Evolutionary conservation across 2,888 invertebrate species (phyloP), one percentile per base, ranked within the genome.

Genomic region (Lordiphosa fenestrarum): DNA sequence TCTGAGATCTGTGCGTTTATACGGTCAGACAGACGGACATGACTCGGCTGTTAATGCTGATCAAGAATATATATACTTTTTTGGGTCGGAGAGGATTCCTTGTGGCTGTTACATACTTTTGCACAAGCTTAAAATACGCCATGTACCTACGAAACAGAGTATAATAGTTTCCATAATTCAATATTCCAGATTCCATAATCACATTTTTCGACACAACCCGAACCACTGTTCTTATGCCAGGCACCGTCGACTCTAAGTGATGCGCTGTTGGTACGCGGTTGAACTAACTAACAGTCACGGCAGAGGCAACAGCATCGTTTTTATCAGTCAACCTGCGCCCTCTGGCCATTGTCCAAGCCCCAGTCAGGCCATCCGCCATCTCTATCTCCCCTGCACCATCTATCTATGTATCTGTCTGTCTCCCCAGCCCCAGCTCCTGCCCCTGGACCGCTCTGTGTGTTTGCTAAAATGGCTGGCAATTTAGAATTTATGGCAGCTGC

Each of bases 401-500:
- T 30, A n/a, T 25, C 25, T 12, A 25, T 47, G 15, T 9, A 30
- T 38, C 4, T 19, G 25, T 39, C 19, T 37, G 44, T n/a, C 13
- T 3, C 21, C 19, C 39, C 30, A 38, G 5, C 6, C 70, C 66
- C 35, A 40, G 42, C 15, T 13, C 35, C 39, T 19, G 36, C n/a
- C 35, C 19, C 7, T 9, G 12, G n/a, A 25, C 41, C n/a, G 33
- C 37, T 39, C 35, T 58, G 54, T 65, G 55, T 68, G 69, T 68
- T 64, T 64, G 56, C 71, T 52, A 71, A 80, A 83, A 85, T 81
- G 84, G 66, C 67, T 82, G 85, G 83, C 84, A 82, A 85, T 85
- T 86, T 75, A 74, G 76, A 85, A 87, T 86, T 87, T 86, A 85
- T 87, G 80, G 73, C 72, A 78, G 76, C 71, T 67, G 73, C 78